Base-by-base conservation (phyloP, 2,797 vertebrate species). In the Phrynocephalus guinanensis region DNA sequence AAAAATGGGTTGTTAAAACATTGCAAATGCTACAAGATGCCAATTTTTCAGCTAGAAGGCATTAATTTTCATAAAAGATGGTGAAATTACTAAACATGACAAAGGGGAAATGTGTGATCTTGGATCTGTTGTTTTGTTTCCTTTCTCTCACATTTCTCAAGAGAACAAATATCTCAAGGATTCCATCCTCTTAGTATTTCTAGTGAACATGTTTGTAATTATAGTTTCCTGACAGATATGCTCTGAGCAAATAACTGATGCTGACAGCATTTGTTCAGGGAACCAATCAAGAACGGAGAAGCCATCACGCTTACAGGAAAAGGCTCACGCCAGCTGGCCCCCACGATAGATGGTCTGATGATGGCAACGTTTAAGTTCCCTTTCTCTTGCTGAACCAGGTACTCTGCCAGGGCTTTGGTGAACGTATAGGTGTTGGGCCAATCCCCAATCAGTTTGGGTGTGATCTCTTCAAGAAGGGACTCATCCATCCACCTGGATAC, bases 371-470 rank as follows among this genome's bases (percentile, higher is more conserved):
- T 98, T 82, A 99, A 92, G 92, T 97, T 97, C 68, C 95, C 93
- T 18, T 97, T 97, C 93, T 98, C 98, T 94, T 98, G 98, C 92
- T 98, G 97, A 83, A 99, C 97, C 95, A 99, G 96, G 15, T 96
- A 97, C 95, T 99, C 99, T 0, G 98, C 98, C 96, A 99, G 96
- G 50, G 99, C 98, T 96, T 99, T 99, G 96, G 98, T 99, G 96
- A 98, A 99, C 80, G 98, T 99, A 93, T 99, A 99, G 0, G 98
- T 99, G 94, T 99, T 99, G 90, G 99, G 99, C 93, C 97, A 94
- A 87, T 98, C 97, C 48, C 97, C 97, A 1, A 99, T 98, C 85
- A 99, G 96, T 81, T 97, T 98, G 6, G 99, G 98, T 6, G 99
- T 99, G 95, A 99, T 99, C 94, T 98, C 98, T 0, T 96, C 95